Evolutionary conservation across 2,888 invertebrate genomes (phyloP).

Genomic region (Pseudococcus longispinus): DNA sequence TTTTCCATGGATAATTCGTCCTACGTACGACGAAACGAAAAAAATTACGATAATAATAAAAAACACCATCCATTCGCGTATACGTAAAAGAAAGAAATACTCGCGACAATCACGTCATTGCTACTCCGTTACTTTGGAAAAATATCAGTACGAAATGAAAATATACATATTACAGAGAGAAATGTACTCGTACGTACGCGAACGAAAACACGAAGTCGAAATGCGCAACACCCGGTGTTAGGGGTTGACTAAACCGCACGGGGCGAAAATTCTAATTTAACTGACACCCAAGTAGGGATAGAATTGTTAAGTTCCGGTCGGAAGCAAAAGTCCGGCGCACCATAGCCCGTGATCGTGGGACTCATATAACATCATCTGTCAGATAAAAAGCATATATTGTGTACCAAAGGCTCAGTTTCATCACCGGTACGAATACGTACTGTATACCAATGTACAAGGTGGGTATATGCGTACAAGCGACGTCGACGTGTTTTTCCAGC

Average conservation of each 20-base stretch:
- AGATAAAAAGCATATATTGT: conserved; percentile 30
- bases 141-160: background rate
- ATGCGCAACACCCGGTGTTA: conserved; percentile 46
- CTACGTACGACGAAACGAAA: background rate
- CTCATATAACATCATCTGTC: conserved; percentile 54
- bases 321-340: conserved; percentile 56
- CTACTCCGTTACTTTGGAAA: background rate
- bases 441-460: background rate
- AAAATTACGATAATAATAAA: background rate
- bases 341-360: conserved; percentile 44
- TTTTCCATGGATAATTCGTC: background rate
- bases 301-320: conserved; percentile 55
- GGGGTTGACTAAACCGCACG: conserved; percentile 50
- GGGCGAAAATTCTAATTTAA: conserved; percentile 53
- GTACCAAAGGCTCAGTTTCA: conserved; percentile 42
- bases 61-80: background rate
- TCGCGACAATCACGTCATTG: conserved; percentile 5
- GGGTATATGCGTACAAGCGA: background rate
- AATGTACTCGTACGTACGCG: background rate
- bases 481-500: background rate
- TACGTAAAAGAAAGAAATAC: background rate
- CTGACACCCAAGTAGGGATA: conserved; percentile 54
- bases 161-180: background rate
- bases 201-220: conserved; percentile 37
- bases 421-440: background rate